Evolutionary conservation across 2,797 vertebrate genomes (phyloP).

Genomic region (Spheniscus humboldti): DNA sequence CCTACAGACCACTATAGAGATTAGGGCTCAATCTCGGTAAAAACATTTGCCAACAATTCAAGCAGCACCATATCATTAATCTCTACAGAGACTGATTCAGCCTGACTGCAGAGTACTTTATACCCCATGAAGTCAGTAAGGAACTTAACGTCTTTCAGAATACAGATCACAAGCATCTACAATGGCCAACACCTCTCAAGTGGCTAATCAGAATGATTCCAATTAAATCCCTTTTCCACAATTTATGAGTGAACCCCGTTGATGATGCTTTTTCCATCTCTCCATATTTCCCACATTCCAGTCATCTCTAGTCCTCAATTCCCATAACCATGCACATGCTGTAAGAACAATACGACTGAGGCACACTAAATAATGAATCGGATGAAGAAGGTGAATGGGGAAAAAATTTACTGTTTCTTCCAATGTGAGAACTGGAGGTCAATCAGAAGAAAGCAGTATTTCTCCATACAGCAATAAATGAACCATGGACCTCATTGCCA

Average conservation of each 20-base stretch:
- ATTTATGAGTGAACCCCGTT: background rate
- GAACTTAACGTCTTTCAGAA: background rate
- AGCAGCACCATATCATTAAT: background rate
- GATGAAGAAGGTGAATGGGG: background rate
- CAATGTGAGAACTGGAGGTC: background rate
- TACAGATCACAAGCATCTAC: background rate
- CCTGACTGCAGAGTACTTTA: background rate
- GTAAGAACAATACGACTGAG: background rate
- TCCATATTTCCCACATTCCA: background rate
- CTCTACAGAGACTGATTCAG: background rate
- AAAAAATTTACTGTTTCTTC: background rate
- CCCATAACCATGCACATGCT: background rate
- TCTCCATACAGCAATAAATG: background rate
- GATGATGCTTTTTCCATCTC: background rate
- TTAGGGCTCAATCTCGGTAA: background rate
- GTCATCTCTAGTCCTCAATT: background rate
- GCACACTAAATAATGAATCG: background rate
- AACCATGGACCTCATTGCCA: background rate
- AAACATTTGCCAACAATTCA: background rate
- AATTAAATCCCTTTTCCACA: background rate
- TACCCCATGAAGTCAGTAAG: background rate
- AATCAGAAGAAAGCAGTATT: background rate
- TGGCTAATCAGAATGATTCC: background rate
- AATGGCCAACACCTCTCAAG: background rate
- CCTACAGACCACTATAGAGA: background rate